Evolutionary conservation across 2,797 vertebrate genomes (phyloP).

Genomic region (Pelodytes ibericus): DNA sequence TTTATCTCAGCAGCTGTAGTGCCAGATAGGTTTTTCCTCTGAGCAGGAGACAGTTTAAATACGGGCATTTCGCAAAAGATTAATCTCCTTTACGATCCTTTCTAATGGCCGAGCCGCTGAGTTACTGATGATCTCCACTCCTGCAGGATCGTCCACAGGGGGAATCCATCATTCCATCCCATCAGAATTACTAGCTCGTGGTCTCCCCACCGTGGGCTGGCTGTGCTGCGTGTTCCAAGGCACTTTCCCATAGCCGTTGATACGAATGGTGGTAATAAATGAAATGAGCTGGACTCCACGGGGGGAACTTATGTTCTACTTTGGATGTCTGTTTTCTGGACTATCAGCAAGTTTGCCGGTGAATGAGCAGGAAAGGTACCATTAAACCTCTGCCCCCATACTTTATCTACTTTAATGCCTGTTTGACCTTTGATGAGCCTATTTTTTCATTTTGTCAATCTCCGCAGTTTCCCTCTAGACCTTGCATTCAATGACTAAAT

Average conservation of each 20-base stretch:
- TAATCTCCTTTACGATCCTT: slow-evolving; percentile 49
- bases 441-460: slow-evolving; percentile 28
- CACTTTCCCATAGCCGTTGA: slow-evolving; percentile 30
- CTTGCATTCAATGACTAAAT: slow-evolving; percentile 17
- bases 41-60: slow-evolving; percentile 49
- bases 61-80: slow-evolving; percentile 44
- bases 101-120: slow-evolving; percentile 49
- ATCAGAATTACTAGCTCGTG: slow-evolving; percentile 47
- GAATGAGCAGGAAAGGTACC: slow-evolving; percentile 42
- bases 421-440: slow-evolving; percentile 39
- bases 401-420: slow-evolving; percentile 25
- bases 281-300: slow-evolving; percentile 52
- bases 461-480: slow-evolving; percentile 14
- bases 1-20: slow-evolving; percentile 1
- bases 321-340: slow-evolving; percentile 5
- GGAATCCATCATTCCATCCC: slow-evolving; percentile 52
- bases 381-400: slow-evolving; percentile 39
- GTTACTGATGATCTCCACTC: slow-evolving; percentile 55
- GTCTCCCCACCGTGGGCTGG: slow-evolving; percentile 8
- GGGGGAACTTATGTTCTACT: slow-evolving; percentile 42
- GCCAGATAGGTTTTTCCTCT: slow-evolving; percentile 25
- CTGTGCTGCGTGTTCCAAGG: slow-evolving; percentile 32
- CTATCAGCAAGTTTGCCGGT: slow-evolving; percentile 21
- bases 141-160: slow-evolving; percentile 46
- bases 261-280: slow-evolving; percentile 51